These are phyloP conservation scores for Drosophila ustulata DNA, from an alignment of 2,888 invertebrate genomes.

Conservation along the genomic window DNA sequence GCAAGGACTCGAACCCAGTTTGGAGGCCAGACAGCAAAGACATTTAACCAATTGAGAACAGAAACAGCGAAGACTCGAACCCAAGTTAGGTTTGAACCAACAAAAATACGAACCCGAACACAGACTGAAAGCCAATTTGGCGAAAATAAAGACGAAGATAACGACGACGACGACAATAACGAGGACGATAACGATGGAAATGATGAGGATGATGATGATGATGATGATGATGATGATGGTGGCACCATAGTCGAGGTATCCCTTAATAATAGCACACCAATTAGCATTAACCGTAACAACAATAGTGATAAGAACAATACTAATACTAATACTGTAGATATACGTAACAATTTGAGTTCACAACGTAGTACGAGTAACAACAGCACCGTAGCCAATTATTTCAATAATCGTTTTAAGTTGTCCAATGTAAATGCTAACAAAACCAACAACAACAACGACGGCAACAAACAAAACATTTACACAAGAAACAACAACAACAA, in stretches of 20 bases:
- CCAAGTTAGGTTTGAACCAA: background rate
- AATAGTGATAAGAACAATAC: constrained; percentile 41
- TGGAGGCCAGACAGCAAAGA: no score
- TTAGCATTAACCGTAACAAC: constrained; percentile 23
- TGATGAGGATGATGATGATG: no score
- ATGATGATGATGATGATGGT: constrained; percentile 20
- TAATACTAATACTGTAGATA: constrained; percentile 53
- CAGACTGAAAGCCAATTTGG: constrained; percentile 24
- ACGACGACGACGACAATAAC: constrained; percentile 3
- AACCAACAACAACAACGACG: constrained; percentile 13
- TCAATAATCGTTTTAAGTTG: constrained; percentile 71
- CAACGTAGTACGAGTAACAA: constrained; percentile 65
- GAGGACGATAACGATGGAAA: background rate
- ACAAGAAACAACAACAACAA: constrained; percentile 29
- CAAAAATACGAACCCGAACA: constrained; percentile 12
- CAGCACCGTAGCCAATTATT: constrained; percentile 83
- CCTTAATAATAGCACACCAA: constrained; percentile 21
- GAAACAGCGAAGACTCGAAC: background rate
- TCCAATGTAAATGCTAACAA: constrained; percentile 50
- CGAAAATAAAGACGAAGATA: constrained; percentile 18
- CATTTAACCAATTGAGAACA: no score
- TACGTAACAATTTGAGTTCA: constrained; percentile 54
- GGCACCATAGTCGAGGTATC: constrained; percentile 45
- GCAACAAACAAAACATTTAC: constrained; percentile 41
- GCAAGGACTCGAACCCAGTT: constrained; percentile 5